Evolutionary conservation across 2,797 vertebrate genomes (phyloP), one percentile per base, ranked within the genome.

Genomic region (Peromyscus nudipes): DNA sequence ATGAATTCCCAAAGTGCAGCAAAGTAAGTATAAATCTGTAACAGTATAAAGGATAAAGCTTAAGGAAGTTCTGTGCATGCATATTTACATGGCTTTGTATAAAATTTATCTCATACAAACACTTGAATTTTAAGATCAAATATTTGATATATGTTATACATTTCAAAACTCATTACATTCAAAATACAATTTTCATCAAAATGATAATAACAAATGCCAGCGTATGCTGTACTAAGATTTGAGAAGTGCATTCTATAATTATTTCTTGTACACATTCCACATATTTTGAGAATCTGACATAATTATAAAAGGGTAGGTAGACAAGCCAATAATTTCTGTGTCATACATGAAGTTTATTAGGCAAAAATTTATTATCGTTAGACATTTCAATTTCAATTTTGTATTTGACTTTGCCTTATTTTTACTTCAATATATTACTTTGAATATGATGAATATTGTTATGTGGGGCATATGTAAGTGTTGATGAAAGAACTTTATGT

Each of bases 11-110:
- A 92, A 87, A 96, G 37, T 92, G 76, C 9, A 94, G 21, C 27
- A 85, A 89, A 91, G 11, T 64, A 87, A 65, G 8, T 80, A 96
- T 90, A 95, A 97, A 97, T 97, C 60, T 93, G 25, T 90, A 96
- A 86, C 25, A 65, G 46, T 25, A 89, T 34, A 76, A 97, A 91
- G 46, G 62, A 83, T 34, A 92, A 92, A 75, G 67, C 67, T 87
- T 94, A 75, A 65, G 89, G 29, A 57, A 46, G 40, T 16, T 43
- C 6, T 37, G 3, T 60, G 11, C 0, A 31, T 4, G 25, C 1
- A 4, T 52, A 9, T 37, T 89, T 95, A 84, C 76, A 67, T 62
- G 73, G 43, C 93, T 64, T 57, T 1, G 23, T 49, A 60, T 6
- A n/a, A 0, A 31, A 91, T 79, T 90, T 57, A 1, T 80, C 95